These are phyloP conservation scores for Nymphalis c-album DNA, from an alignment of 2,888 invertebrate genomes.

Conservation along the genomic window DNA sequence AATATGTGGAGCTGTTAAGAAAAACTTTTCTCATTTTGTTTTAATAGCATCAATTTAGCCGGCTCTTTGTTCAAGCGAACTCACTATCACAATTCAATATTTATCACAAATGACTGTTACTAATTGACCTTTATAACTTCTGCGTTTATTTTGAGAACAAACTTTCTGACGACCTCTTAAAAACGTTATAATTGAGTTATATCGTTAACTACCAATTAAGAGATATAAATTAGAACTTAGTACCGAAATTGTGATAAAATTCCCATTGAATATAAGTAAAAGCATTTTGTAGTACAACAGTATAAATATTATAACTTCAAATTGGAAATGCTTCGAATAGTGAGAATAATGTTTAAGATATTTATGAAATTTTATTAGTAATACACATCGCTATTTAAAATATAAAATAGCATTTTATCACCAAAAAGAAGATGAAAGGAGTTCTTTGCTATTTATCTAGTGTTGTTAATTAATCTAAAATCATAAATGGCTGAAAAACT, in stretches of 20 bases:
- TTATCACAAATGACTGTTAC: not conserved
- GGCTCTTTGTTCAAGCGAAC: slow-evolving; percentile 6
- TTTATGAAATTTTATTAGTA: too few species aligned
- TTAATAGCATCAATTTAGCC: slow-evolving; percentile 11
- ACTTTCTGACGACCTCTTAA: slow-evolving; percentile 2
- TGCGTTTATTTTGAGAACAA: not conserved
- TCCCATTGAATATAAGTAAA: too few species aligned
- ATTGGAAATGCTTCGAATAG: too few species aligned
- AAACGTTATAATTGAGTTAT: not conserved
- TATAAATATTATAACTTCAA: too few species aligned
- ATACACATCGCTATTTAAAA: too few species aligned
- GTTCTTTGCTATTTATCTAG: too few species aligned
- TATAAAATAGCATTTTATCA: too few species aligned
- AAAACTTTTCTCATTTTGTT: slow-evolving; percentile 25
- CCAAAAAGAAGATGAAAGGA: too few species aligned
- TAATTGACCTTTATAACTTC: slow-evolving; percentile 9
- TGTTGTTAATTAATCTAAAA: too few species aligned
- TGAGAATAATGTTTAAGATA: too few species aligned
- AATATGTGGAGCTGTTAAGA: slow-evolving; percentile 10
- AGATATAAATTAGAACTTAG: not conserved
- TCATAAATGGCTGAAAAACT: too few species aligned
- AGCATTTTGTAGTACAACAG: too few species aligned
- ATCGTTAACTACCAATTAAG: not conserved
- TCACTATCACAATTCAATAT: slow-evolving; percentile 3
- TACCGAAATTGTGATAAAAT: not conserved